A percentile compares a stretch with the other conserved stretches of the same genome.
Evolutionary conservation across 2,113 vertebrate genomes (phyloP).

Genomic region (Poeciliopsis turrubarensis): DNA sequence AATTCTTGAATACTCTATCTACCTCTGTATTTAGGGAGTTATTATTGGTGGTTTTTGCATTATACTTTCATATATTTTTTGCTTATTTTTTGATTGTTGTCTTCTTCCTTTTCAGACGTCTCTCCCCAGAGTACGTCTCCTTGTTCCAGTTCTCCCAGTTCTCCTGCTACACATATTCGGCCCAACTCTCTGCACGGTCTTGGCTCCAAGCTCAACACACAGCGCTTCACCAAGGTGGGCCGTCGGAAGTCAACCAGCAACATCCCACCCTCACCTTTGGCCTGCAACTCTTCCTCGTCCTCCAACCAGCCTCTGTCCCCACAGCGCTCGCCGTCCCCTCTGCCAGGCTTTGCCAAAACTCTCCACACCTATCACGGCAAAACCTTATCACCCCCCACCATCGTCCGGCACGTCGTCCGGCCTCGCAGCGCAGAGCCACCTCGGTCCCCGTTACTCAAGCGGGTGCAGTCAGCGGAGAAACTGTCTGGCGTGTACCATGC

Average conservation of each 20-base stretch:
- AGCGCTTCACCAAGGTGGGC: slow-evolving; percentile 87
- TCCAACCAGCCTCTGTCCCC: slow-evolving; percentile 88
- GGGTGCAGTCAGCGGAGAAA: slow-evolving; percentile 92
- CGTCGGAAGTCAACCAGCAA: slow-evolving; percentile 97
- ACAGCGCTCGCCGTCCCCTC: slow-evolving; percentile 87
- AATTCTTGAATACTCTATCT: too few relatives aligned
- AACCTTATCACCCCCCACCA: slow-evolving; percentile 88
- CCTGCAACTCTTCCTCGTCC: slow-evolving; percentile 89
- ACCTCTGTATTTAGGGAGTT: too few relatives aligned
- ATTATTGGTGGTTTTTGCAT: not conserved
- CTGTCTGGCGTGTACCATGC: slow-evolving; percentile 81
- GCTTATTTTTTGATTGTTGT: not conserved
- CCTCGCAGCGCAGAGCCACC: slow-evolving; percentile 84
- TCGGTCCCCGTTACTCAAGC: slow-evolving; percentile 89
- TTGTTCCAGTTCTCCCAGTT: slow-evolving; percentile 92
- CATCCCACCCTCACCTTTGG: slow-evolving; percentile 94
- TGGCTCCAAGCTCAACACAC: slow-evolving; percentile 87
- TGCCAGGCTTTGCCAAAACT: slow-evolving; percentile 83
- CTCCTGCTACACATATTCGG: slow-evolving; percentile 89
- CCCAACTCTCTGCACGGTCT: slow-evolving; percentile 95
- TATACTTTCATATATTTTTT: not conserved
- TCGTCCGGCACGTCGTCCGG: slow-evolving; percentile 83
- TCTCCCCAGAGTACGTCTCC: slow-evolving; percentile 92
- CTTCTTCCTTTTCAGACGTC: slow-evolving; percentile 54
- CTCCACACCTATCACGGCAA: slow-evolving; percentile 85